Percentiles rank a stretch among this genome's conserved stretches.
These are phyloP conservation scores for Protomyctophum bolini DNA, from an alignment of 2,113 vertebrate genomes.

Conservation along the genomic window DNA sequence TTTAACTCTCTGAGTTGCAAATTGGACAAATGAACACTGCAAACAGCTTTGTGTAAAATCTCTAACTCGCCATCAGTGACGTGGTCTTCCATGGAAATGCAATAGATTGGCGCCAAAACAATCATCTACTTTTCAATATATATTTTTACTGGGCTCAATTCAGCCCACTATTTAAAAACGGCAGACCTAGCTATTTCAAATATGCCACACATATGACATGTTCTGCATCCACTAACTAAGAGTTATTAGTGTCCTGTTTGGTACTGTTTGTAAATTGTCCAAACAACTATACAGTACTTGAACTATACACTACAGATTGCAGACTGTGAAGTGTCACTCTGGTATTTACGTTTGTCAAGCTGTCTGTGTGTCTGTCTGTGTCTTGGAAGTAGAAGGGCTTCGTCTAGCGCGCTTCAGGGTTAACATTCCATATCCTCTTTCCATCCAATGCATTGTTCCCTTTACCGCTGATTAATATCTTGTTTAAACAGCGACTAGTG, in stretches of 20 bases:
- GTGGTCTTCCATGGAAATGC: constrained; percentile 18
- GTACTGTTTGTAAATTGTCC: not conserved
- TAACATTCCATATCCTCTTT: constrained; percentile 75
- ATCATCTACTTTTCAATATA: not conserved
- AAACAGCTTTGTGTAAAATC: constrained; percentile 21
- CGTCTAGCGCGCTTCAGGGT: constrained; percentile 51
- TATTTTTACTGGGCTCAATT: not conserved
- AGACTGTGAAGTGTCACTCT: constrained; percentile 32
- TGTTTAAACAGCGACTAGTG: constrained; percentile 81
- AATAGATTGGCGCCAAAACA: not conserved
- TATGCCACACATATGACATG: not conserved
- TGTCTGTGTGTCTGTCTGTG: constrained; percentile 18
- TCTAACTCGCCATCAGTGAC: not conserved
- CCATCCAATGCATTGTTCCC: constrained; percentile 77
- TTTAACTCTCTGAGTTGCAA: too few species aligned
- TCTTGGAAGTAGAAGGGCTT: constrained; percentile 46
- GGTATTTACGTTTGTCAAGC: constrained; percentile 55
- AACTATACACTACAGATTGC: constrained; percentile 20
- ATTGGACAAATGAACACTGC: too few species aligned
- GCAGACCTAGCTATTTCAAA: not conserved
- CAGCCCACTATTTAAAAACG: constrained; percentile 11
- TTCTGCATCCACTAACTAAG: not conserved
- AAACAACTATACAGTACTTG: constrained; percentile 1
- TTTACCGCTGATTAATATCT: constrained; percentile 81
- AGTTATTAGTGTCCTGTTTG: not conserved